Base-by-base conservation (phyloP, 2,888 invertebrate species). In the Lasius fuliginosus region DNA sequence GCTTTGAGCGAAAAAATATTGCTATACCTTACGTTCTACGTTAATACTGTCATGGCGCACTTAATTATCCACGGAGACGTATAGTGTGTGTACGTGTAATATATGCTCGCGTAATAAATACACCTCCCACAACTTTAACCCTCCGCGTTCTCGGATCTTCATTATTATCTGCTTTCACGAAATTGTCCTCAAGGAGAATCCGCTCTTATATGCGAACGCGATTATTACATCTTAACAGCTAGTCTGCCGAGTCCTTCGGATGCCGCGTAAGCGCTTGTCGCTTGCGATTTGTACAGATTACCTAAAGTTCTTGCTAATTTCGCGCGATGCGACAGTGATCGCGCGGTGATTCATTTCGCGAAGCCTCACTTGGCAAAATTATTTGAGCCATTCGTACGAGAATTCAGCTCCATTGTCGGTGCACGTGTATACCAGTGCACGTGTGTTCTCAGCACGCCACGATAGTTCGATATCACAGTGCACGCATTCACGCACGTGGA, bases 21-120 rank as follows among this genome's bases (percentile, higher is more conserved):
- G 92, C 92, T 92, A 92, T 89, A 83, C 73, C 91, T 92, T 92
- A 91, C 74, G 73, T 85, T 85, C 90, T 92, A 91, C 87, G 83
- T 87, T 94, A 94, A 94, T 94, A 94, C 94, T 94, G 94, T 83
- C 92, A 90, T 87, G 93, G 93, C 90, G 86, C 92, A 82, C 89
- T 85, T 89, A 87, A 90, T 79, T 86, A 88, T 90, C 85, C 87
- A 90, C 86, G 85, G 84, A 88, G 84, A 84, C 82, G 73, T 84
- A 73, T 76, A 79, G 40, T 64, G 40, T 76, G 53, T 53, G 49
- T 76, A 53, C 53, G 82, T 87, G 75, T 76, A 86, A 82, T 79
- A 85, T 69, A 84, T 81, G 74, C 67, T 79, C 83, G 77, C 82
- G 82, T 86, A 75, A 85, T 82, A 84, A 88, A 85, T 87, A 82